These are phyloP conservation scores for Drosophila tristis DNA, from an alignment of 1,140 invertebrate genomes.

Conservation along the genomic window DNA sequence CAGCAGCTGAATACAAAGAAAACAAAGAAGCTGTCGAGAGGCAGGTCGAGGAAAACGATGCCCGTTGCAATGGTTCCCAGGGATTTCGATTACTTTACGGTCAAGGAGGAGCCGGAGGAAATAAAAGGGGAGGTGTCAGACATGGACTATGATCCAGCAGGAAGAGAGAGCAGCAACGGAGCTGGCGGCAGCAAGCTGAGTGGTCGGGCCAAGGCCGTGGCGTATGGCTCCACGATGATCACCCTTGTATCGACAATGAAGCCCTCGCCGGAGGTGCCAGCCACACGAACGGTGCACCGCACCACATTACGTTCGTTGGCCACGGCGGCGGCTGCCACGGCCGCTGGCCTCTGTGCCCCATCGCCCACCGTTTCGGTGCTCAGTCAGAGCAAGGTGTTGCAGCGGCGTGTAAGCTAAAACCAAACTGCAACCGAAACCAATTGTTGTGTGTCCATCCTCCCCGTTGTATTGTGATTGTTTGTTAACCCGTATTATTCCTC, in stretches of 20 bases:
- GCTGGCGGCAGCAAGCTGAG: slow-evolving; percentile 30
- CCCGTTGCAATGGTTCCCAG: no score
- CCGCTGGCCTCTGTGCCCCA: slow-evolving; percentile 55
- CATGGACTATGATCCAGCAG: no score
- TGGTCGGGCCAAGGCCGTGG: slow-evolving; percentile 55
- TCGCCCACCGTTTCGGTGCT: slow-evolving; percentile 84
- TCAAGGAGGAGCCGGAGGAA: background rate
- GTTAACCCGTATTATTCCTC: background rate
- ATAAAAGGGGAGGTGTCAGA: no score
- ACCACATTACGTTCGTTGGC: slow-evolving; percentile 64
- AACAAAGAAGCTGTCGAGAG: background rate
- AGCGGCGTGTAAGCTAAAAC: slow-evolving; percentile 91
- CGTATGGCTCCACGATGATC: slow-evolving; percentile 59
- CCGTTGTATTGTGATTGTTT: slow-evolving; percentile 31
- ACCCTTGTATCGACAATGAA: slow-evolving; percentile 55
- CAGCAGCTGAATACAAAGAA: slow-evolving; percentile 2
- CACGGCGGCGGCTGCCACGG: slow-evolving; percentile 61
- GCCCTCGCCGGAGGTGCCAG: slow-evolving; percentile 48
- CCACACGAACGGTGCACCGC: slow-evolving; percentile 64
- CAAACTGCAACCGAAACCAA: background rate
- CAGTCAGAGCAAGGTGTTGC: slow-evolving; percentile 90
- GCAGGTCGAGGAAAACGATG: background rate
- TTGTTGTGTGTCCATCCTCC: background rate
- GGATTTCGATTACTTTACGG: slow-evolving; percentile 12
- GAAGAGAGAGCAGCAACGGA: background rate